These are phyloP conservation scores for Tetanocera ferruginea DNA, from an alignment of 2,888 invertebrate genomes.

Conservation along the genomic window DNA sequence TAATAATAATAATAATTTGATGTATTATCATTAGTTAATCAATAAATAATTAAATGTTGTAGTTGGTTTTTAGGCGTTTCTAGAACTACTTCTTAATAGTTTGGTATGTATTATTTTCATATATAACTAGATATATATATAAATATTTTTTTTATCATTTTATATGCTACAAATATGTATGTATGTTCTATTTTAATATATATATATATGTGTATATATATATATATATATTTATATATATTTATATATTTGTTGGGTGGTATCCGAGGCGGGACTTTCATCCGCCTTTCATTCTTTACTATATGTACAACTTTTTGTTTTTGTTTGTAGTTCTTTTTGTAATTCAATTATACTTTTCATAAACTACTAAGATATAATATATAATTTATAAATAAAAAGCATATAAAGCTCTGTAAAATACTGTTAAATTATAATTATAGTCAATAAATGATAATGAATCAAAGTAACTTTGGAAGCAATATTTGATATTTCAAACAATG, in stretches of 20 bases:
- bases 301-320: conserved; percentile 54
- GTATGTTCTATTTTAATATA: conserved; percentile 34
- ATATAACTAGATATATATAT: conserved; percentile 36
- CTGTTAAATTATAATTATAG: background rate
- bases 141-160: conserved; percentile 36
- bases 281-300: conserved; percentile 63
- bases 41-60: conserved; percentile 42
- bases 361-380: background rate
- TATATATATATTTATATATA: conserved; percentile 29
- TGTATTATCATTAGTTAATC: conserved; percentile 41
- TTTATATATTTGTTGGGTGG: conserved; percentile 48
- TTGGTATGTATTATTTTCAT: conserved; percentile 34
- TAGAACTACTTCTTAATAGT: conserved; percentile 47
- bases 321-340: conserved; percentile 8
- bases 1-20: conserved; percentile 28
- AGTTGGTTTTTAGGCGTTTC: conserved; percentile 45
- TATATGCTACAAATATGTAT: conserved; percentile 38
- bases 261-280: conserved; percentile 66
- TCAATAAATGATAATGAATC: background rate
- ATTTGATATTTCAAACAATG: conserved; percentile 17
- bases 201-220: conserved; percentile 23
- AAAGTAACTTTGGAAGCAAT: conserved; percentile 2
- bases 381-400: background rate
- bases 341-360: background rate
- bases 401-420: background rate